Evolutionary conservation across 2,888 invertebrate genomes (phyloP).

Genomic region (Rhamnusium bicolor): DNA sequence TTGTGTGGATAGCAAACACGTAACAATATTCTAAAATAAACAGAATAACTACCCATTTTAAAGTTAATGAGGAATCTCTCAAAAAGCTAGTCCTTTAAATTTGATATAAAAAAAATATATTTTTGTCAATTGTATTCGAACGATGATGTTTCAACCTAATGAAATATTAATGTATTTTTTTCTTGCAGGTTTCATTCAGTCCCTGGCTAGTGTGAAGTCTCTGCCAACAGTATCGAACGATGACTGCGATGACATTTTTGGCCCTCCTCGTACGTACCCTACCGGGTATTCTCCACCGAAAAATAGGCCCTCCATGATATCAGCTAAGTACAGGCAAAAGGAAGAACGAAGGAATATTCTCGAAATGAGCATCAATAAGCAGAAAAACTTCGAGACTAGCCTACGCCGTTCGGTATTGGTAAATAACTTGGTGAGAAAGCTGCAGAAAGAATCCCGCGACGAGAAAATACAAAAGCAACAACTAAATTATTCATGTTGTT

Average conservation of each 20-base stretch:
- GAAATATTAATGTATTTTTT: not conserved
- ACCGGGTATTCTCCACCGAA: slow-evolving; percentile 68
- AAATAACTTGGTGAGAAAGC: slow-evolving; percentile 90
- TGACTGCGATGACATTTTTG: slow-evolving; percentile 82
- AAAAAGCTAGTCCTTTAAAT: too few relatives aligned
- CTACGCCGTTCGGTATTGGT: slow-evolving; percentile 91
- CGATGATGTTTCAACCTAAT: too few relatives aligned
- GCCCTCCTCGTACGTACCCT: slow-evolving; percentile 77
- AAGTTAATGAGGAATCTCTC: too few relatives aligned
- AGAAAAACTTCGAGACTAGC: slow-evolving; percentile 91
- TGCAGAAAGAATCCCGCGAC: slow-evolving; percentile 87
- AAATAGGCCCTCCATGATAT: slow-evolving; percentile 85
- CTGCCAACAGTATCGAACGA: slow-evolving; percentile 66
- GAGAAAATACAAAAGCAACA: slow-evolving; percentile 77
- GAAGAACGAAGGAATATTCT: slow-evolving; percentile 92
- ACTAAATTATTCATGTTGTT: slow-evolving; percentile 66
- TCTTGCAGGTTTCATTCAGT: slow-evolving; percentile 38
- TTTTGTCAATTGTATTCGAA: too few relatives aligned
- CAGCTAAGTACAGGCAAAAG: slow-evolving; percentile 88
- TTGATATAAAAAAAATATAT: too few relatives aligned
- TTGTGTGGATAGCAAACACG: too few relatives aligned
- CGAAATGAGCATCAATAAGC: slow-evolving; percentile 90
- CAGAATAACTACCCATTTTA: too few relatives aligned
- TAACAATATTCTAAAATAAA: too few relatives aligned
- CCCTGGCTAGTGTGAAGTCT: slow-evolving; percentile 48